Conservation (phyloP, 2,797 vertebrate species). For the Anolis apletophallus region DNA sequence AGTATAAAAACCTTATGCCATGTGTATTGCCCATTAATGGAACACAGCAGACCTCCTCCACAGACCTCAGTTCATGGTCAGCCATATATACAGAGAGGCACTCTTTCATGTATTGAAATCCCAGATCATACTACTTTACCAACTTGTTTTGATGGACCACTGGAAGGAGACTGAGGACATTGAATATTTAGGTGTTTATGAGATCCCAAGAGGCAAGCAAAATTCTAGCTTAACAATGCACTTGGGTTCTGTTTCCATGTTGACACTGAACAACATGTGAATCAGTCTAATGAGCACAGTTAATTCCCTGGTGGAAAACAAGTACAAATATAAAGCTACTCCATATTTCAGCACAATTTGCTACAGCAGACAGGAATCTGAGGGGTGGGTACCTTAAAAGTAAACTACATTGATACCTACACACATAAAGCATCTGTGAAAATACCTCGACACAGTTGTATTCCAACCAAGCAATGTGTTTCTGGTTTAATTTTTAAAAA, state of each 20-base stretch:
- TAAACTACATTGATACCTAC: constrained; percentile 28
- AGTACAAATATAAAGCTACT: background rate
- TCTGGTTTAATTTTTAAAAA: background rate
- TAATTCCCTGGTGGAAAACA: background rate
- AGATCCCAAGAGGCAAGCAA: background rate
- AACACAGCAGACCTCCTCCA: no score
- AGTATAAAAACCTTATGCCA: no score
- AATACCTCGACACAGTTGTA: background rate
- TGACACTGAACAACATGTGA: background rate
- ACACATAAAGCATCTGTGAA: background rate
- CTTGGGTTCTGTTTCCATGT: background rate
- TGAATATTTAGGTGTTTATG: background rate
- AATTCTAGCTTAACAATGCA: background rate
- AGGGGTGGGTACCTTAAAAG: background rate
- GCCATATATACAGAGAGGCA: no score
- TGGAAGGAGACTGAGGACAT: background rate
- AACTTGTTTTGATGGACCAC: background rate
- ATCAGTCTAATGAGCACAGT: background rate
- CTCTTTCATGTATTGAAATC: no score
- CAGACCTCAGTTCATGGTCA: no score
- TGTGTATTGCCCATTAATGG: no score
- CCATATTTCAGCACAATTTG: background rate
- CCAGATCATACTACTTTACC: background rate
- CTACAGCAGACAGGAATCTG: background rate
- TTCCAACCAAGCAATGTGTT: constrained; percentile 8